Evolutionary conservation across 2,113 vertebrate genomes (phyloP).

Genomic region (Aegithalos caudatus): DNA sequence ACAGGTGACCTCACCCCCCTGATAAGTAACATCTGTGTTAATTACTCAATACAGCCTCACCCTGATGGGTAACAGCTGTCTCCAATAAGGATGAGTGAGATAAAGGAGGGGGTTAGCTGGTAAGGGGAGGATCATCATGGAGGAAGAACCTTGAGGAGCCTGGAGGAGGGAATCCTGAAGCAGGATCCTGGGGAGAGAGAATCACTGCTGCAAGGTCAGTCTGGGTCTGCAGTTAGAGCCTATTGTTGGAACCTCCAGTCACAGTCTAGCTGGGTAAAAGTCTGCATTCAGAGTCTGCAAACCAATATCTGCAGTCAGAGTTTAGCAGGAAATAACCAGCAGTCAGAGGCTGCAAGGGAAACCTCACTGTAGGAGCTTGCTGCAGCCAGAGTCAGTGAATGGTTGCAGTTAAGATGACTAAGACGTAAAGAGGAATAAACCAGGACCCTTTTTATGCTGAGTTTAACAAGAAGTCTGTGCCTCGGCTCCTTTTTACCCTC

Average conservation of each 20-base stretch:
- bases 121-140: background rate
- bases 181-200: background rate
- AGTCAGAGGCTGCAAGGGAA: background rate
- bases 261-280: background rate
- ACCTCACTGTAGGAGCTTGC: background rate
- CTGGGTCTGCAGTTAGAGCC: background rate
- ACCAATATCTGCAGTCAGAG: background rate
- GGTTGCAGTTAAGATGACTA: background rate
- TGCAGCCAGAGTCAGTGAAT: background rate
- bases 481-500: background rate
- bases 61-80: background rate
- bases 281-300: background rate
- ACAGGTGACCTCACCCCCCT: background rate
- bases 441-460: background rate
- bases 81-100: background rate
- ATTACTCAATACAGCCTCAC: background rate
- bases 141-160: background rate
- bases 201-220: background rate
- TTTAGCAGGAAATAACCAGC: background rate
- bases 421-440: background rate
- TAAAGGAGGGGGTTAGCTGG: background rate
- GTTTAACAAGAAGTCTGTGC: background rate
- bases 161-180: background rate
- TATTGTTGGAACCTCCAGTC: background rate
- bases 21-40: background rate